These are phyloP conservation scores for Haliaeetus leucogaster DNA, from an alignment of 2,113 vertebrate genomes.

Conservation along the genomic window DNA sequence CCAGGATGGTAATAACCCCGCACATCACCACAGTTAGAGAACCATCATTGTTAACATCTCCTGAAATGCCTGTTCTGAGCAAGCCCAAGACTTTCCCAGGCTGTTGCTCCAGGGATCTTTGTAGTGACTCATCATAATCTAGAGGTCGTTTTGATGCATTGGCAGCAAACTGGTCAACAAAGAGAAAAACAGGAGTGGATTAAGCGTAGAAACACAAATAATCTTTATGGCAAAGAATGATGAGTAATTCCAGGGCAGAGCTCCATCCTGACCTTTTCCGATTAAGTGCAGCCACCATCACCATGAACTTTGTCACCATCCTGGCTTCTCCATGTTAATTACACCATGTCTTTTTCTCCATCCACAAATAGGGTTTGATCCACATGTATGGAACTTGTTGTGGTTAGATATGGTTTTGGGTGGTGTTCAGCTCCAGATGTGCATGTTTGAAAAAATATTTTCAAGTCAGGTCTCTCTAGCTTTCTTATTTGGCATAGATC, in stretches of 20 bases:
- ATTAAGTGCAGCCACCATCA: not conserved
- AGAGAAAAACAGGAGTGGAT: not conserved
- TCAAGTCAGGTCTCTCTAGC: not conserved
- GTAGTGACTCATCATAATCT: not conserved
- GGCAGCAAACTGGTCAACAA: not conserved
- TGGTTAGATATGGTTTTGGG: not conserved
- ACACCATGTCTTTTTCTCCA: not conserved
- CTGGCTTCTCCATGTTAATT: not conserved
- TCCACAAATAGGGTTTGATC: not conserved
- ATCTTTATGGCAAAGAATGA: not conserved
- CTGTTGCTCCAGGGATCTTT: not conserved
- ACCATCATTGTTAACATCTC: not conserved
- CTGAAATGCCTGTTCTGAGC: not conserved
- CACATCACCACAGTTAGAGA: not conserved
- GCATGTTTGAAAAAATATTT: not conserved
- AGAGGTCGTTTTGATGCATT: not conserved
- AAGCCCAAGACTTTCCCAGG: not conserved
- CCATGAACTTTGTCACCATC: accelerated
- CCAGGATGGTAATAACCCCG: accelerated
- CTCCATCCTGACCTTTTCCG: not conserved
- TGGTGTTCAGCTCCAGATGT: not conserved
- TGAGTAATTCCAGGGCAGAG: not conserved
- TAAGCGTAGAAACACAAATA: not conserved
- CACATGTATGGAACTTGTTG: accelerated
- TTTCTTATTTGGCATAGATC: not conserved